Percentiles rank a stretch among this genome's conserved stretches.
Conservation (phyloP, 2,113 vertebrate genomes). For the Oenanthe oenanthe region DNA sequence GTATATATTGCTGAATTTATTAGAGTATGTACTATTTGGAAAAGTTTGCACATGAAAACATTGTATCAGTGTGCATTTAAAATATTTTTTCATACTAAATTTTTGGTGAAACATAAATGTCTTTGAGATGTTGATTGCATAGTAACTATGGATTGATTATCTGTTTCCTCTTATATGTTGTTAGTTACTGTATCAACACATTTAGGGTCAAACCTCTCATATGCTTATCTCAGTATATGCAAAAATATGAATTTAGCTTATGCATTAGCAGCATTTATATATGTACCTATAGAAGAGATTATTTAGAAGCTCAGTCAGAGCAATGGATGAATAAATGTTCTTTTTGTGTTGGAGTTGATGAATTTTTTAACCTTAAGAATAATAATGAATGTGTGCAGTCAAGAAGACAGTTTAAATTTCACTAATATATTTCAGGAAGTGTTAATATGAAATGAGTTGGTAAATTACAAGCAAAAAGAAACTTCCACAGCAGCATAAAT, state of each 20-base stretch:
- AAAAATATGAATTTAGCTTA: background rate
- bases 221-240: background rate
- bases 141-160: background rate
- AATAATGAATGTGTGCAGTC: background rate
- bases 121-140: background rate
- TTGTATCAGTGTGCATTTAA: background rate
- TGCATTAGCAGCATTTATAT: background rate
- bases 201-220: background rate
- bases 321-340: background rate
- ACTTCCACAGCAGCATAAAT: background rate
- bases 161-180: background rate
- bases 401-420: background rate
- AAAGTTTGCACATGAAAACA: background rate
- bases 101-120: background rate
- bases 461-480: background rate
- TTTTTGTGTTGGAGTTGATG: background rate
- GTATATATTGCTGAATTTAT: background rate
- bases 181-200: background rate
- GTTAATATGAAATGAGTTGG: background rate
- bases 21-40: background rate
- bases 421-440: background rate
- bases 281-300: background rate
- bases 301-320: background rate
- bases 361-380: background rate
- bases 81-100: background rate